Evolutionary conservation across 2,888 invertebrate species (phyloP).

Genomic region (Leuctra nigra): DNA sequence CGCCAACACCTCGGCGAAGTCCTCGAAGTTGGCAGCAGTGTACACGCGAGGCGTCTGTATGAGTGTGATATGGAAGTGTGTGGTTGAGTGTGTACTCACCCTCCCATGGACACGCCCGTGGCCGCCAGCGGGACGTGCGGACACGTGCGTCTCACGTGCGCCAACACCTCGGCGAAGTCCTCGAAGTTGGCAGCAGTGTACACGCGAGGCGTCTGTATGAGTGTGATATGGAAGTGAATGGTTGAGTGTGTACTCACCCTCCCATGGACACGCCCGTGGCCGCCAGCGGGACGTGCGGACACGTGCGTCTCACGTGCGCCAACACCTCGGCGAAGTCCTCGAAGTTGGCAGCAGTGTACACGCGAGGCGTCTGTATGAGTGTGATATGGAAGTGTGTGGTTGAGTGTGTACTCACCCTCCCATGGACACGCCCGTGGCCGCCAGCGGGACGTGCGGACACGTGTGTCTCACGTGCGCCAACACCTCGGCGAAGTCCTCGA

Average conservation of each 20-base stretch:
- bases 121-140: slow-evolving; percentile 63
- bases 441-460: slow-evolving; percentile 56
- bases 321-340: slow-evolving; percentile 72
- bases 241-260: too few relatives aligned
- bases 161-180: slow-evolving; percentile 68
- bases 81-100: too few relatives aligned
- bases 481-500: slow-evolving; percentile 70
- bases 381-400: too few relatives aligned
- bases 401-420: too few relatives aligned
- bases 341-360: slow-evolving; percentile 79
- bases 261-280: slow-evolving; percentile 81
- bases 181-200: slow-evolving; percentile 82
- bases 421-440: slow-evolving; percentile 76
- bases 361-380: slow-evolving; percentile 67
- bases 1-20: slow-evolving; percentile 64
- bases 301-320: slow-evolving; percentile 52
- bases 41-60: slow-evolving; percentile 72
- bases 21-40: slow-evolving; percentile 77
- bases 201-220: slow-evolving; percentile 67
- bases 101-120: slow-evolving; percentile 79
- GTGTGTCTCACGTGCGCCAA: slow-evolving; percentile 56
- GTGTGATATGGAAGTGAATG: too few relatives aligned
- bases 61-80: too few relatives aligned
- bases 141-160: slow-evolving; percentile 53
- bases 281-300: slow-evolving; percentile 58